Base-by-base conservation (phyloP, 30 jellyfish, hydroid and myxozoan species). In the Aurelia sp. region DNA sequence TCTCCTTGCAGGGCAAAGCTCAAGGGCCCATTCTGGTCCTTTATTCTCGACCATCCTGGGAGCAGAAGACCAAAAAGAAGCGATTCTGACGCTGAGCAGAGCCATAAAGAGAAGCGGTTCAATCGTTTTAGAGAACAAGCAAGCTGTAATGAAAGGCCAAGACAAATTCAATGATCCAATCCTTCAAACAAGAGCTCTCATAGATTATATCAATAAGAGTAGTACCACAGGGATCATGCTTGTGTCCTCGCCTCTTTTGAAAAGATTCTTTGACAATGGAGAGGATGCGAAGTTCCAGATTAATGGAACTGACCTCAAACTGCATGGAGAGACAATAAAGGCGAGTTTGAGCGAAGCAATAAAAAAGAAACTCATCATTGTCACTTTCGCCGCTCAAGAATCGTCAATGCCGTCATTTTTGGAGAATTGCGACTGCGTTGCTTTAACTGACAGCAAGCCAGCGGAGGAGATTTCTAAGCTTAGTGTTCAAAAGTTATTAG, bases 401-500 rank as follows among this genome's bases (percentile, higher is more conserved):
- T 2, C 68, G 4, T 15, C 13, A 0, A 18, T 48, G 24, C 89
- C 80, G 19, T 24, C 30, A 63, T 41, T 30, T 63, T 44, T 78
- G 16, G 50, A 78, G 17, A 68, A 57, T 8, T 78, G 89, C n/a
- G 89, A 78, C 40, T 17, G 50, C 33, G 13, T 78, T 59, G 24
- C 10, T 21, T 21, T 78, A 31, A 44, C 18, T 2, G 89, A 62
- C 16, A 38, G 59, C 38, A 24, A 78, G 27, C 89, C 80, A 13
- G 89, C 64, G 33, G 71, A 50, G 50, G 89, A 78, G 27, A 78
- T 78, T 50, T 78, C 89, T n/a, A 18, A 41, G 53, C 51, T 78
- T 18, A 78, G 52, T 17, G 21, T 63, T 15, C 41, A 20, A 48
- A 78, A 27, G 72, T 27, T 78, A 10, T 31, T 24, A 3, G 21